Conservation (phyloP, 2,888 invertebrate species). For the Drosophila phalerata region DNA sequence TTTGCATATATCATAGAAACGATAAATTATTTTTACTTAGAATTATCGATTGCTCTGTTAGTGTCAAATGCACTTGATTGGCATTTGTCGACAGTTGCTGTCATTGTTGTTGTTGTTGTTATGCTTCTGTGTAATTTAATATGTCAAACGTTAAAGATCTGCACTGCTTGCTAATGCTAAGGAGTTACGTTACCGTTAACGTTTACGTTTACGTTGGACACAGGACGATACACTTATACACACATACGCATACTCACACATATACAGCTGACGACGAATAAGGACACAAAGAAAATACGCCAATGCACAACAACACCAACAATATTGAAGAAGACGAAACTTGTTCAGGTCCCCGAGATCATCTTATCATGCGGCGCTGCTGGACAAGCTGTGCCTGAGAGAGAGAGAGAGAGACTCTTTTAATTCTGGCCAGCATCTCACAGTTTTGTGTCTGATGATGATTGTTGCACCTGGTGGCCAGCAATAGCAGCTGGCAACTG, state of each 20-base stretch:
- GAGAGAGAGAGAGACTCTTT: conserved; percentile 28
- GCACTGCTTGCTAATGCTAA: conserved; percentile 40
- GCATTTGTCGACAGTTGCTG: conserved; percentile 4
- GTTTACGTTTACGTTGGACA: conserved; percentile 17
- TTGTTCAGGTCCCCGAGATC: conserved; percentile 55
- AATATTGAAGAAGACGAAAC: conserved; percentile 53
- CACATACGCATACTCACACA: neutral
- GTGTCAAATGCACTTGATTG: conserved; percentile 47
- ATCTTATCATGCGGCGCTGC: conserved; percentile 57
- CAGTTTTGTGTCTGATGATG: conserved; percentile 44
- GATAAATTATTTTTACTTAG: conserved; percentile 18
- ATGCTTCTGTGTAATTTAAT: conserved; percentile 46
- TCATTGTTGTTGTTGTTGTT: conserved; percentile 21
- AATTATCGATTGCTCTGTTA: conserved; percentile 38
- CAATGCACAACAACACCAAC: conserved; percentile 36
- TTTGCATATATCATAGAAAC: conserved; percentile 8
- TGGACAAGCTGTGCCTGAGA: conserved; percentile 41
- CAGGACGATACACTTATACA: conserved; percentile 28
- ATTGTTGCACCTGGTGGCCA: conserved; percentile 75
- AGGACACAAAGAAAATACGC: conserved; percentile 73
- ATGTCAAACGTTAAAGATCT: conserved; percentile 52
- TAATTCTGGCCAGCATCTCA: conserved; percentile 53
- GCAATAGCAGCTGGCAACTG: conserved; percentile 45
- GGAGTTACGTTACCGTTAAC: conserved; percentile 49
- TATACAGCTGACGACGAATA: conserved; percentile 54